Base-by-base conservation (phyloP, 2,888 invertebrate species). In the Scaptomyza flava region DNA sequence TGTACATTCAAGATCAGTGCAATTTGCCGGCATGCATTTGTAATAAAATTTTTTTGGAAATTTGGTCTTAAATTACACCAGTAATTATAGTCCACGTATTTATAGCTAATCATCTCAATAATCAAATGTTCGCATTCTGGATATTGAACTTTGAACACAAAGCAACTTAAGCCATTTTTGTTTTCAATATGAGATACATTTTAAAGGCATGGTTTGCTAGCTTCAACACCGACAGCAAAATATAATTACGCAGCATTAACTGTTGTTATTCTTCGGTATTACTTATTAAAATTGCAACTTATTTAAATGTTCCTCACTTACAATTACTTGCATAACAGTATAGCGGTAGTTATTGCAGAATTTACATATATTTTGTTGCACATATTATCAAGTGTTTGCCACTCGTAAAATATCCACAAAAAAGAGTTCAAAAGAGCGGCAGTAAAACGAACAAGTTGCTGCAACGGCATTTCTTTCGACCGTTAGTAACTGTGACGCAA, bases 11-110 rank as follows among this genome's bases (percentile, higher is more conserved):
- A 34, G 31, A 31, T 36, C 14, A 30, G 17, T 31, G 54, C n/a
- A 36, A 62, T 46, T 50, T 17, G 23, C 34, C 4, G 14, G 17
- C 27, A 17, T 17, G 17, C 4, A 34, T 41, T 38, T 20, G 12
- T 45, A 38, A 23, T n/a, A 30, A 38, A 14, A 56, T 23, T 68
- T 27, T 12, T 23, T n/a, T n/a, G n/a, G n/a, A n/a, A 33, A 33
- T 43, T 57, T 17, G n/a, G 27, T 14, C 36, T 2, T 12, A 8
- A 56, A 43, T 47, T 56, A 56, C 14, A 12, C 11, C 3, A 48
- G 17, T 58, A 50, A 46, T 53, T 65, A 33, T 20, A n/a, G 45
- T 52, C 7, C 8, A 14, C 17, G 17, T 9, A 14, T 14, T 14
- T 7, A 36, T 23, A 4, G 14, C n/a, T 14, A 36, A 6, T 14